These are phyloP conservation scores for Rhagium mordax DNA, from an alignment of 2,888 invertebrate species.

Conservation along the genomic window DNA sequence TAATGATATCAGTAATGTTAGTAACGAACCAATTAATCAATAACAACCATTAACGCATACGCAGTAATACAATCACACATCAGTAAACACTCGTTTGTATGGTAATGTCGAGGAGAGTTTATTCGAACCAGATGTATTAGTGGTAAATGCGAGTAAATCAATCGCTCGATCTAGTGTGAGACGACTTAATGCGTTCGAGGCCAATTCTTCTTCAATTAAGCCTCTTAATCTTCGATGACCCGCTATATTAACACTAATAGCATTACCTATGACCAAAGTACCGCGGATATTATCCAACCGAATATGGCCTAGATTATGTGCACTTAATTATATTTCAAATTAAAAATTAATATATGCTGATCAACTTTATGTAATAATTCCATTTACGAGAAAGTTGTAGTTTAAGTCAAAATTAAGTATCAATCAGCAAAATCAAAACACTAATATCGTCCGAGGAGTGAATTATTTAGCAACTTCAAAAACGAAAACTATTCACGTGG, in stretches of 20 bases:
- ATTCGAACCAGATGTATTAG: slow-evolving; percentile 42
- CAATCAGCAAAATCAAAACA: too few species aligned
- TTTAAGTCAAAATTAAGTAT: too few species aligned
- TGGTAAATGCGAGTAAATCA: slow-evolving; percentile 41
- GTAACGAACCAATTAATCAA: slow-evolving; percentile 14
- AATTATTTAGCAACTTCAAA: too few species aligned
- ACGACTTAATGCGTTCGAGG: slow-evolving; percentile 39
- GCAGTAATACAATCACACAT: slow-evolving; percentile 24
- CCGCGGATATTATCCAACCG: background rate
- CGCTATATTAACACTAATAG: background rate
- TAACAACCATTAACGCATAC: slow-evolving; percentile 12
- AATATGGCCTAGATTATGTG: background rate
- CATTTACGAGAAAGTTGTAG: too few species aligned
- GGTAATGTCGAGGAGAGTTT: slow-evolving; percentile 30
- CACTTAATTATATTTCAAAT: background rate
- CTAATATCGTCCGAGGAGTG: too few species aligned
- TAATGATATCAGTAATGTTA: slow-evolving; percentile 11
- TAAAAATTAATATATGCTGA: too few species aligned
- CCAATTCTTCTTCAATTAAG: slow-evolving; percentile 34
- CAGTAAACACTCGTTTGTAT: slow-evolving; percentile 33
- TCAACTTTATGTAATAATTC: too few species aligned
- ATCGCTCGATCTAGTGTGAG: slow-evolving; percentile 43
- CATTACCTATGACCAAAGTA: background rate
- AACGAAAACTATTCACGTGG: too few species aligned
- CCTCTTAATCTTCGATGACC: slow-evolving; percentile 30